These are phyloP conservation scores for Rotaria sp. DNA, from an alignment of 2,888 invertebrate genomes.

Conservation along the genomic window DNA sequence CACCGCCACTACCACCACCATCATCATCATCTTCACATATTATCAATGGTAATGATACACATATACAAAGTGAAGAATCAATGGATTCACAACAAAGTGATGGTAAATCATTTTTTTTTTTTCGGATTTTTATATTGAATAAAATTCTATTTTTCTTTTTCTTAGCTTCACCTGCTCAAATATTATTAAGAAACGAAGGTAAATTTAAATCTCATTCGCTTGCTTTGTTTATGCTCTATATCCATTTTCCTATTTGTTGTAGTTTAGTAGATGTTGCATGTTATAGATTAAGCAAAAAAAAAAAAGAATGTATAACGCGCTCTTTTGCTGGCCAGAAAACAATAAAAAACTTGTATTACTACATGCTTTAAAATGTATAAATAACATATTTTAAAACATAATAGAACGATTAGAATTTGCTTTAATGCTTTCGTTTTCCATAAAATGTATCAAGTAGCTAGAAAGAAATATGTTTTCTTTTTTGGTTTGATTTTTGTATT, in stretches of 20 bases:
- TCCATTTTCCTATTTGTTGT: background rate
- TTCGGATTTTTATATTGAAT: background rate
- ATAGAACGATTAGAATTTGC: background rate
- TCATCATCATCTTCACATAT: background rate
- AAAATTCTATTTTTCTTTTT: background rate
- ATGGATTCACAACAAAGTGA: conserved; percentile 28
- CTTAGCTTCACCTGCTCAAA: background rate
- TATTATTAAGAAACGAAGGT: background rate
- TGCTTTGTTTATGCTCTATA: background rate
- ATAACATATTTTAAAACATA: background rate
- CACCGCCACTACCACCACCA: background rate
- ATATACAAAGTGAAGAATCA: conserved; percentile 26
- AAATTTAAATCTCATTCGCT: background rate
- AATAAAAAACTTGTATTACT: background rate
- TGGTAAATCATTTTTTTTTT: background rate
- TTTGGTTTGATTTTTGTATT: too few relatives aligned
- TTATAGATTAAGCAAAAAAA: background rate
- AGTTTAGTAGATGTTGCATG: background rate
- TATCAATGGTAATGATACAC: background rate
- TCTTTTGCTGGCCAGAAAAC: background rate
- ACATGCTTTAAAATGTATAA: background rate
- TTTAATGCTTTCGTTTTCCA: background rate
- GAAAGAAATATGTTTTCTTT: too few relatives aligned
- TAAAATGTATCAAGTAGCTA: background rate
- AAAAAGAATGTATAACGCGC: background rate